Conservation (phyloP, 2,888 invertebrate genomes). For the Troilus luridus region DNA sequence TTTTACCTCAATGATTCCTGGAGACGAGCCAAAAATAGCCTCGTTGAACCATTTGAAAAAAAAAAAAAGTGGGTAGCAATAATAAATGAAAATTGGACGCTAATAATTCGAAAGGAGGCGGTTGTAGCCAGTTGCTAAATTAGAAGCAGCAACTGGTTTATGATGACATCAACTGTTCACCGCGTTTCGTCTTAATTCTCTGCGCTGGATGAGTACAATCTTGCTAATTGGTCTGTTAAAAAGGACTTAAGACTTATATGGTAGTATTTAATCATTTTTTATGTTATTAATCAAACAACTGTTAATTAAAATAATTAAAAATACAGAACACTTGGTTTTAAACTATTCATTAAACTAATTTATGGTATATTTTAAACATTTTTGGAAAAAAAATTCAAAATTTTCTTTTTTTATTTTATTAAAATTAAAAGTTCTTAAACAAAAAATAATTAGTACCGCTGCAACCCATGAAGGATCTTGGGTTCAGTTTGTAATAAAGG, state of each 20-base stretch:
- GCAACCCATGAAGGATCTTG: too few relatives aligned
- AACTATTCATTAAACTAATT: too few relatives aligned
- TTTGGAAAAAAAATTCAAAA: too few relatives aligned
- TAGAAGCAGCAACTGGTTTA: neutral
- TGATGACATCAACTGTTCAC: neutral
- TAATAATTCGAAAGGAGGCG: neutral
- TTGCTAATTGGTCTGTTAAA: neutral
- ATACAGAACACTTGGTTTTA: too few relatives aligned
- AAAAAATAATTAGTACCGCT: too few relatives aligned
- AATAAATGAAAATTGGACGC: constrained; percentile 9
- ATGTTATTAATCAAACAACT: too few relatives aligned
- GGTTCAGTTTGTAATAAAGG: too few relatives aligned
- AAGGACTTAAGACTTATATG: neutral
- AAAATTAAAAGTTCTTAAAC: too few relatives aligned
- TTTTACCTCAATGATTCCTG: neutral
- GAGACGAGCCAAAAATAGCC: constrained; percentile 11
- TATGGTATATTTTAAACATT: too few relatives aligned
- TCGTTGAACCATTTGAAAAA: neutral
- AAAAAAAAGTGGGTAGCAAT: neutral
- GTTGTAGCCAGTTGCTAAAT: neutral
- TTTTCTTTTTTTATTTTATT: too few relatives aligned
- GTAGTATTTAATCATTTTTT: neutral
- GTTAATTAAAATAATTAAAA: too few relatives aligned
- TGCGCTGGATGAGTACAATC: neutral
- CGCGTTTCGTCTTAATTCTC: neutral